Evolutionary conservation across 2,888 invertebrate species (phyloP).

Genomic region (Syrista parreyssii): DNA sequence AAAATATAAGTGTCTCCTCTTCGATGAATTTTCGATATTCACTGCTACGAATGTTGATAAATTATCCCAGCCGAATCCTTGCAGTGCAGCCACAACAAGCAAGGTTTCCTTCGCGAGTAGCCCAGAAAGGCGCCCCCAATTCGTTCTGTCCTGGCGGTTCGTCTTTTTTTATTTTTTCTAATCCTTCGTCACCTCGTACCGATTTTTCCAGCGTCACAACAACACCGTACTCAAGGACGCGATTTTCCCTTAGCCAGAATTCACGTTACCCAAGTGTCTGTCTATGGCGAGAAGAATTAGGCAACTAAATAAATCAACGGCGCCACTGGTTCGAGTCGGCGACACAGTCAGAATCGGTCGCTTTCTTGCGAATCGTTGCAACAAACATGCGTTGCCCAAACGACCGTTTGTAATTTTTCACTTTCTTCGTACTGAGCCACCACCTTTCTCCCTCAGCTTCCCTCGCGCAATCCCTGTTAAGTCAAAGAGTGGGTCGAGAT

Average conservation of each 20-base stretch:
- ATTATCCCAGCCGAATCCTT: neutral
- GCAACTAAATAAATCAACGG: neutral
- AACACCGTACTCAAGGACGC: neutral
- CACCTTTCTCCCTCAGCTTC: neutral
- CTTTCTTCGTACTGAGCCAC: neutral
- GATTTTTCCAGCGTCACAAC: neutral
- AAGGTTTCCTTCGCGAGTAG: neutral
- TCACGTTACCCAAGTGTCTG: neutral
- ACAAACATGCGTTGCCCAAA: neutral
- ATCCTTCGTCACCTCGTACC: neutral
- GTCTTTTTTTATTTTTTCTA: neutral
- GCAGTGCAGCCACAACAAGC: neutral
- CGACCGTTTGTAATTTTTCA: neutral
- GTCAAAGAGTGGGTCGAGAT: neutral
- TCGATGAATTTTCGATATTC: neutral
- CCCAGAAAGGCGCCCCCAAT: neutral
- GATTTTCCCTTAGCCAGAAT: neutral
- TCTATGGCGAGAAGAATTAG: neutral
- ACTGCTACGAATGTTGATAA: neutral
- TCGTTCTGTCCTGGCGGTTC: neutral
- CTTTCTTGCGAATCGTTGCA: neutral
- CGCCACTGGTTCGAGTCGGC: neutral
- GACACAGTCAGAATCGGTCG: neutral
- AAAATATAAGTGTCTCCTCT: neutral
- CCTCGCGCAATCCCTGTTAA: neutral